A percentile compares a stretch with the other conserved stretches of the same genome.
Conservation (phyloP, 2,113 vertebrate genomes). For the Cololabis saira region DNA sequence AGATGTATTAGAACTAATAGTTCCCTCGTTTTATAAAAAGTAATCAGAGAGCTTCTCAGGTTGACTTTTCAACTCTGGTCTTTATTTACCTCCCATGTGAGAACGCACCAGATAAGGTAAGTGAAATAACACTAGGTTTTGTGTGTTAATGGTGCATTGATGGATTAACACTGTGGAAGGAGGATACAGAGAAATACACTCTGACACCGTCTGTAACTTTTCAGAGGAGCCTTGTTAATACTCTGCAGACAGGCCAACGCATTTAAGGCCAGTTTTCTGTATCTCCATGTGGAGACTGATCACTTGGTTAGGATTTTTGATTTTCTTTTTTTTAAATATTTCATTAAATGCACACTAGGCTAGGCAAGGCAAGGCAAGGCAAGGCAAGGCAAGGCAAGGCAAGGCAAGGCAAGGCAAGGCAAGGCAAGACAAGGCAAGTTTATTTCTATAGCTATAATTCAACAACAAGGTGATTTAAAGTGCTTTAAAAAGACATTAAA, state of each 20-base stretch:
- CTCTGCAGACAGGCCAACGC: not conserved
- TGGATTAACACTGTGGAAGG: not conserved
- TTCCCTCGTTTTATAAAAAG: slow-evolving; percentile 9
- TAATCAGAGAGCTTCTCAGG: not conserved
- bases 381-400: no score
- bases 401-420: no score
- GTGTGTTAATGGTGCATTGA: not conserved
- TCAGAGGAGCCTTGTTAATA: not conserved
- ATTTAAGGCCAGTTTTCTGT: not conserved
- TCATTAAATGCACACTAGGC: no score
- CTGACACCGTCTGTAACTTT: not conserved
- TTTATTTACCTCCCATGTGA: not conserved
- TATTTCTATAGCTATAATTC: no score
- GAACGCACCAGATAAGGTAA: not conserved
- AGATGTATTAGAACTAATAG: slow-evolving; percentile 40
- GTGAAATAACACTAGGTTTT: not conserved
- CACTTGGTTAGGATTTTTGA: no score
- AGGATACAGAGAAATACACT: not conserved
- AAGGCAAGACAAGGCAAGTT: no score
- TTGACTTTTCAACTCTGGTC: not conserved
- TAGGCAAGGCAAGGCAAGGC: no score
- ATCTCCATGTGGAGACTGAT: not conserved
- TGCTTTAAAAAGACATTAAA: no score
- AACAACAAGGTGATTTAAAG: no score
- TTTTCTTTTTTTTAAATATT: no score